Evolutionary conservation across 2,113 vertebrate species (phyloP).

Genomic region (Thunnus maccoyii): DNA sequence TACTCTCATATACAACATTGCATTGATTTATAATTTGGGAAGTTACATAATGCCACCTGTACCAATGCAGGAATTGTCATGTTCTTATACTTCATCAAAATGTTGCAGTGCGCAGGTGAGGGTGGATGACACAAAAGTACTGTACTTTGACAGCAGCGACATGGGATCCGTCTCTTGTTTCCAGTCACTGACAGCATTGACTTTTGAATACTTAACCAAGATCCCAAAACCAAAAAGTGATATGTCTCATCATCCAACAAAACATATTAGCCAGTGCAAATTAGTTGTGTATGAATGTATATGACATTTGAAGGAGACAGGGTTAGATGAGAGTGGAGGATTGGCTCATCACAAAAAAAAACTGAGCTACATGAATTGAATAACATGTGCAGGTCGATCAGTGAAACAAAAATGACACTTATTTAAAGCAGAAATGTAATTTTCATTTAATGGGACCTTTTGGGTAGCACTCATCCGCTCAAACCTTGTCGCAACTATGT

Average conservation of each 20-base stretch:
- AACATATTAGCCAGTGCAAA: conserved; percentile 11
- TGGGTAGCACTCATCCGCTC: neutral
- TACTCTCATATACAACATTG: too few species aligned
- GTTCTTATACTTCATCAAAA: neutral
- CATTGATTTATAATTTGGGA: neutral
- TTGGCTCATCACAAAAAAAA: neutral
- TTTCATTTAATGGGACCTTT: neutral
- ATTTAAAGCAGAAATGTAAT: neutral
- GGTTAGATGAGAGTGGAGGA: conserved; percentile 10
- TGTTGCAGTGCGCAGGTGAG: neutral
- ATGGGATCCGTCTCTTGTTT: neutral
- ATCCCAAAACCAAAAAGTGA: conserved; percentile 5
- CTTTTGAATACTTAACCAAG: neutral
- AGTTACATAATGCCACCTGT: neutral
- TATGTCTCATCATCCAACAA: neutral
- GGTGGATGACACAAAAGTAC: neutral
- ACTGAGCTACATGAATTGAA: neutral
- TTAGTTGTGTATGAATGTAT: conserved; percentile 6
- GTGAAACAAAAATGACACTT: neutral
- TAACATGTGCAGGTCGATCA: neutral
- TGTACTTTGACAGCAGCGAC: neutral
- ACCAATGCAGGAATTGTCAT: neutral
- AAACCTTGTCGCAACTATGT: conserved; percentile 14
- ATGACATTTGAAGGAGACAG: neutral
- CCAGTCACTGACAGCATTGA: neutral